These are phyloP conservation scores for Gobius niger DNA, from an alignment of 2,113 vertebrate genomes.

Conservation along the genomic window DNA sequence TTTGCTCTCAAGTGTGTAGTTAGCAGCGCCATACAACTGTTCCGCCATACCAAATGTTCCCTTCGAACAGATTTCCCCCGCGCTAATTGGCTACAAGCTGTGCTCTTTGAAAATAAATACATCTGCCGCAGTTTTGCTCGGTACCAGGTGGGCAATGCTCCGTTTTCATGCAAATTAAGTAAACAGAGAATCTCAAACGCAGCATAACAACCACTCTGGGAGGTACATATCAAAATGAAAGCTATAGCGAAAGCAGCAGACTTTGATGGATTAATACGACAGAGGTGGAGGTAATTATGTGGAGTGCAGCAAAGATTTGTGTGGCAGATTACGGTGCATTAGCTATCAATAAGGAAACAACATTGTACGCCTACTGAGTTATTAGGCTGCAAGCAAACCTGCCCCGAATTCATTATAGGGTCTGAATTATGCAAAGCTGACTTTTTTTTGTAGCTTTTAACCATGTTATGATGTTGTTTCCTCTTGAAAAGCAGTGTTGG, in stretches of 20 bases:
- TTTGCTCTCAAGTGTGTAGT: not conserved
- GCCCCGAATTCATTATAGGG: not conserved
- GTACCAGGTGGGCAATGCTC: constrained; percentile 16
- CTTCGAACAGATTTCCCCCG: not conserved
- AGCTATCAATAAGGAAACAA: not conserved
- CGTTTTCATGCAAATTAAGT: constrained; percentile 16
- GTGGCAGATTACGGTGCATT: constrained; percentile 1
- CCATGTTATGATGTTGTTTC: too few relatives aligned
- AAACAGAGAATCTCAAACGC: not conserved
- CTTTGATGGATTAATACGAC: not conserved
- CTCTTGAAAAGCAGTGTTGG: too few relatives aligned
- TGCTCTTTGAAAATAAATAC: constrained; percentile 11
- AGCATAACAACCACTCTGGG: not conserved
- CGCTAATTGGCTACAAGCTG: not conserved
- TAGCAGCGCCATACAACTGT: not conserved
- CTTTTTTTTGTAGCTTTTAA: too few relatives aligned
- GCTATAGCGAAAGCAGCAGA: not conserved
- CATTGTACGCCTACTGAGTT: not conserved
- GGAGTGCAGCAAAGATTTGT: not conserved
- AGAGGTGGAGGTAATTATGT: not conserved
- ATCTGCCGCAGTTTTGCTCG: constrained; percentile 11
- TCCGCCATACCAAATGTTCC: constrained; percentile 5
- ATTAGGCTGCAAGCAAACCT: not conserved
- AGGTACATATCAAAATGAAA: constrained; percentile 5
- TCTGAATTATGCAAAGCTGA: too few relatives aligned